Conservation (phyloP, 1,140 invertebrate genomes). For the Heliconius eleuchia region DNA sequence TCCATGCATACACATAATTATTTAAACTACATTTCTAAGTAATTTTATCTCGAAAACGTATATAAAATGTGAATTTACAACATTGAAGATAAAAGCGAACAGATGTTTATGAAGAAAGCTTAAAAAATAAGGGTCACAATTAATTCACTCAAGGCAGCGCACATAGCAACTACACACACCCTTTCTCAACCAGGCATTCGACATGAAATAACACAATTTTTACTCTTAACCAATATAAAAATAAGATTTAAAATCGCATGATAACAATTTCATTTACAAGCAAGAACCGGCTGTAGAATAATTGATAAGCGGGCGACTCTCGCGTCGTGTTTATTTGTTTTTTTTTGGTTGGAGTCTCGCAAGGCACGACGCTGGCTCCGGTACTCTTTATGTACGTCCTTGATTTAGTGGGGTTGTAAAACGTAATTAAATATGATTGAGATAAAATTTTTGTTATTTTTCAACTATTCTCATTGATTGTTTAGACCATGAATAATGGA, state of each 20-base stretch:
- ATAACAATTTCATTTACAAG: slow-evolving; percentile 48
- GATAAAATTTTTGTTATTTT: slow-evolving; percentile 10
- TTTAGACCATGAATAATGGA: not conserved
- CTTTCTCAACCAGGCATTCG: slow-evolving; percentile 52
- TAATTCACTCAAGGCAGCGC: slow-evolving; percentile 30
- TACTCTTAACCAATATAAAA: slow-evolving; percentile 6
- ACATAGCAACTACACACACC: slow-evolving; percentile 56
- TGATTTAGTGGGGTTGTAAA: slow-evolving; percentile 43
- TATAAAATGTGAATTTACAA: slow-evolving; percentile 23
- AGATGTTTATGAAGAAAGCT: slow-evolving; percentile 22
- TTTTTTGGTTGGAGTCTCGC: slow-evolving; percentile 47
- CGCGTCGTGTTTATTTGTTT: slow-evolving; percentile 48
- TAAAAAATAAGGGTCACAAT: slow-evolving; percentile 26
- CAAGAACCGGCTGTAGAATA: slow-evolving; percentile 58
- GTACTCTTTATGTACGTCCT: slow-evolving; percentile 42
- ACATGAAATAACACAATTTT: slow-evolving; percentile 24
- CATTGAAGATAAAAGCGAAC: slow-evolving; percentile 14
- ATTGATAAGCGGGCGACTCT: slow-evolving; percentile 60
- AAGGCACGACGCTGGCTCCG: slow-evolving; percentile 41
- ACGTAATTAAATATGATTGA: slow-evolving; percentile 30
- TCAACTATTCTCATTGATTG: not conserved
- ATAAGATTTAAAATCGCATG: slow-evolving; percentile 38
- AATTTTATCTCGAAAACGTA: slow-evolving; percentile 12
- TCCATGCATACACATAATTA: not conserved
- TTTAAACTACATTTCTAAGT: slow-evolving; percentile 6